These are phyloP conservation scores for Cossypha heuglini DNA, from an alignment of 2,797 vertebrate genomes.

Conservation along the genomic window DNA sequence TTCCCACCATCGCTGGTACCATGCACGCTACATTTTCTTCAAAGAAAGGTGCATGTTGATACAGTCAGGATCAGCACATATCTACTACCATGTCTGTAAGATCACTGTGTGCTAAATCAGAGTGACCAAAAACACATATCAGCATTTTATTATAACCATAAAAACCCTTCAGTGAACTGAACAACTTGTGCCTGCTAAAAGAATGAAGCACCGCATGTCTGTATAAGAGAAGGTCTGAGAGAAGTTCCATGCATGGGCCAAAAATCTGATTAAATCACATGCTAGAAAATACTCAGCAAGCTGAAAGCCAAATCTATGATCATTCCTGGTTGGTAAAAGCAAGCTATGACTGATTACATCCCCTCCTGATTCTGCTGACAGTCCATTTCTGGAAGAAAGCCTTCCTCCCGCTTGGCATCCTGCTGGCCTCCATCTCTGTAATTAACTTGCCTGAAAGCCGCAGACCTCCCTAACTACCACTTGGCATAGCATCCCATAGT, in stretches of 20 bases:
- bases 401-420: not conserved
- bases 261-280: not conserved
- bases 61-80: not conserved
- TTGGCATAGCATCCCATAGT: not conserved
- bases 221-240: not conserved
- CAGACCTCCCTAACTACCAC: not conserved
- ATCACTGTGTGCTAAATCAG: not conserved
- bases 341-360: not conserved
- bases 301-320: not conserved
- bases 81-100: fast-evolving
- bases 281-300: not conserved
- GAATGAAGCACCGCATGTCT: not conserved
- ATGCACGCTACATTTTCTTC: not conserved
- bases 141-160: not conserved
- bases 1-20: fast-evolving
- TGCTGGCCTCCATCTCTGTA: not conserved
- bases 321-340: not conserved
- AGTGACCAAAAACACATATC: not conserved
- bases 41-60: fast-evolving
- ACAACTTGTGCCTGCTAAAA: not conserved
- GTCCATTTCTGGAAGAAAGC: not conserved
- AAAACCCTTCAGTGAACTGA: not conserved
- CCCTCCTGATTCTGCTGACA: not conserved
- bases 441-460: not conserved
- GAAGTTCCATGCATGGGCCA: not conserved